Base-by-base conservation (phyloP, 2,113 vertebrate genomes). In the Zeus faber region DNA sequence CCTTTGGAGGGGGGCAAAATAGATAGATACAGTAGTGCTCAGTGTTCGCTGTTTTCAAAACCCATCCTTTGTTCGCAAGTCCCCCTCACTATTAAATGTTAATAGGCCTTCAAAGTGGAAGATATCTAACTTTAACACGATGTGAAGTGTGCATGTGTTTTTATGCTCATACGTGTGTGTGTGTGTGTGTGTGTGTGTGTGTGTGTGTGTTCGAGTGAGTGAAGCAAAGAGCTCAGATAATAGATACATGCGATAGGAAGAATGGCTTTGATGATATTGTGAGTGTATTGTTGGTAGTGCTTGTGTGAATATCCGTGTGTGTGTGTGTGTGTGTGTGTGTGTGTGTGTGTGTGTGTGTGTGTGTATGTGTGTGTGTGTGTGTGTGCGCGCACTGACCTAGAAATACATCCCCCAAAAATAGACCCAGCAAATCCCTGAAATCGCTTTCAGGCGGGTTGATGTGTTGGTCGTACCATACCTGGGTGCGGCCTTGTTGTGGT, bases 61-160 rank as follows among this genome's bases (percentile, higher is more conserved):
- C 53, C 57, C 67, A 64, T 70, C 63, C 70, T 79, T 85, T 79
- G 76, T 81, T 67, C 67, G 35, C 62, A 62, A 62, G 54, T 57
- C n/a, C 20, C 51, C 51, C 57, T 57, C 49, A 63, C 77, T 62
- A 83, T 88, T 60, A 82, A 88, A 85, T 80, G 54, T 86, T 85
- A 82, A 86, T 83, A 70, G 59, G 52, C 8, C 56, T 43, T 72
- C 29, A 47, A 75, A 78, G 75, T 82, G 65, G 59, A 58, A 43
- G 27, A 54, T 46, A 62, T 69, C 20, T 51, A 69, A 68, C 54
- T 77, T 77, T 79, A 65, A 74, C 70, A 58, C 3, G 47, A 63
- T 24, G 62, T 50, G 26, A 20, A 48, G 61, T 47, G 44, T 48
- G 39, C 37, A 43, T 46, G 27, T 17, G 13, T 17, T 20, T 39